phyloP scores from a whole-genome alignment of 2,797 vertebrate genomes.

The Denticeps clupeoides region DNA sequence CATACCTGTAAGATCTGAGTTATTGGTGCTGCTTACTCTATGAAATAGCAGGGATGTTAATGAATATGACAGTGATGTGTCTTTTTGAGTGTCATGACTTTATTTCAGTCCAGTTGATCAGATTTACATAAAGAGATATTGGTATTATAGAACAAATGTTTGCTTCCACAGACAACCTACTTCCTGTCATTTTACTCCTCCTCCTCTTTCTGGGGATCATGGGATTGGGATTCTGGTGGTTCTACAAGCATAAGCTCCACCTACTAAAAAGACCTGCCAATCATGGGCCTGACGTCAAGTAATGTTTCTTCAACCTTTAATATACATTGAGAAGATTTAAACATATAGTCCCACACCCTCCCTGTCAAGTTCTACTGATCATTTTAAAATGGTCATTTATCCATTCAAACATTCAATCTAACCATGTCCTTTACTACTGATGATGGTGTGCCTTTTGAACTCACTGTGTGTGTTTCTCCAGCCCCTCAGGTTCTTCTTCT shows the following conservation, averaged over 20 bases:
- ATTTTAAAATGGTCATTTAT: too few species aligned
- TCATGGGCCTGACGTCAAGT: constrained; percentile 30
- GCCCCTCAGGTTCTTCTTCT: neutral
- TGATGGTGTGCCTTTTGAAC: too few species aligned
- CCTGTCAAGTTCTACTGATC: too few species aligned
- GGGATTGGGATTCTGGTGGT: constrained; percentile 46
- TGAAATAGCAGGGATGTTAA: neutral
- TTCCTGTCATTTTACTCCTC: constrained; percentile 41
- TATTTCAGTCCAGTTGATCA: neutral
- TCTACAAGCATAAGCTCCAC: constrained; percentile 43
- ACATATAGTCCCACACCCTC: too few species aligned
- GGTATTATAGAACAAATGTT: too few species aligned
- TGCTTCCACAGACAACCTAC: constrained; percentile 38
- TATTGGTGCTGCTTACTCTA: neutral
- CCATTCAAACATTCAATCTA: too few species aligned
- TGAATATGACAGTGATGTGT: neutral
- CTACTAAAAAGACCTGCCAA: constrained; percentile 38
- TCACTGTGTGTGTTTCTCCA: constrained; percentile 16
- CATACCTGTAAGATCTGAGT: constrained; percentile 50
- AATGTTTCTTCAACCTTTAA: neutral
- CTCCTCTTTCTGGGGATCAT: constrained; percentile 36
- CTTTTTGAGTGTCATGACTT: neutral
- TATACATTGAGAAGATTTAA: neutral
- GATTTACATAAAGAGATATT: neutral
- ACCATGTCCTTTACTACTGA: too few species aligned